Evolutionary conservation across 2,888 invertebrate genomes (phyloP).

Genomic region (Papilio gigon): DNA sequence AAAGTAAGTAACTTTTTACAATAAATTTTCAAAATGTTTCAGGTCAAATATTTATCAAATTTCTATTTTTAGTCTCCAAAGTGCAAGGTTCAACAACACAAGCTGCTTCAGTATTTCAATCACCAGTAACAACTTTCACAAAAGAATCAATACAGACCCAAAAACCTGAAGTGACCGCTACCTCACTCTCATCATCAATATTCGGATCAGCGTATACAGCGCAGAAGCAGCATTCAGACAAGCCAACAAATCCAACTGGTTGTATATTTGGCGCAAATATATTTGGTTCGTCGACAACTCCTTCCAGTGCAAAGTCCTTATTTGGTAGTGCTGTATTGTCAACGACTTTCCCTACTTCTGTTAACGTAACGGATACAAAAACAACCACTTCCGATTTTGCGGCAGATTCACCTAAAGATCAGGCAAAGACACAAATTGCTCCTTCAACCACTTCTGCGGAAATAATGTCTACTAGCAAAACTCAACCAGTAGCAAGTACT

Average conservation of each 20-base stretch:
- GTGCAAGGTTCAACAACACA: slow-evolving; percentile 41
- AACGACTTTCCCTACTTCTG: slow-evolving; percentile 42
- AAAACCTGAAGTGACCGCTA: slow-evolving; percentile 44
- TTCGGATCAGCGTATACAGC: slow-evolving; percentile 58
- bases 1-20: neutral
- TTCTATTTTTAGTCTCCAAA: slow-evolving; percentile 42
- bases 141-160: slow-evolving; percentile 46
- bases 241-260: slow-evolving; percentile 45
- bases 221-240: slow-evolving; percentile 42
- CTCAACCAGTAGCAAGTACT: slow-evolving; percentile 48
- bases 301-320: slow-evolving; percentile 37
- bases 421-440: slow-evolving; percentile 30
- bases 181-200: slow-evolving; percentile 53
- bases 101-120: slow-evolving; percentile 37
- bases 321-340: slow-evolving; percentile 29
- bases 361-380: slow-evolving; percentile 11
- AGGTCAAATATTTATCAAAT: neutral
- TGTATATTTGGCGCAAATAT: slow-evolving; percentile 48
- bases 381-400: slow-evolving; percentile 37
- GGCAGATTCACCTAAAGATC: slow-evolving; percentile 28
- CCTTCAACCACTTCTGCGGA: slow-evolving; percentile 36
- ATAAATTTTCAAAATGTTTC: neutral
- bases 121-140: slow-evolving; percentile 37
- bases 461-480: slow-evolving; percentile 30
- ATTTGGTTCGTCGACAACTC: slow-evolving; percentile 42